Evolutionary conservation across 2,888 invertebrate genomes (phyloP).

Genomic region (Ctenicera cuprea): DNA sequence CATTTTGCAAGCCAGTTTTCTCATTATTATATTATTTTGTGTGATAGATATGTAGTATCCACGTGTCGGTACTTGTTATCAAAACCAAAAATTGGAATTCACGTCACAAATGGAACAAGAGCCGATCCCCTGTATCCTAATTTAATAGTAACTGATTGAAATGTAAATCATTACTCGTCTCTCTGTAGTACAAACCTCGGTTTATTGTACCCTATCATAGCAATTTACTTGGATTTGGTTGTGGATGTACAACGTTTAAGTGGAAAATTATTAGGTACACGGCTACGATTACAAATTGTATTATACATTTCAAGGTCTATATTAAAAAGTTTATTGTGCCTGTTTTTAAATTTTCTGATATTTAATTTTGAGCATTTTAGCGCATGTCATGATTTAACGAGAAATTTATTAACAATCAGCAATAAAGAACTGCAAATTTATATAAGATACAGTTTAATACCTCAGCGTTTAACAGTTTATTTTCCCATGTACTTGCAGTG

Average conservation of each 20-base stretch:
- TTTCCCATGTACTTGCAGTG: too few relatives aligned
- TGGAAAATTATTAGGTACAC: slow-evolving; percentile 35
- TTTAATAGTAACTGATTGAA: slow-evolving; percentile 42
- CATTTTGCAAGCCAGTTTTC: slow-evolving; percentile 13
- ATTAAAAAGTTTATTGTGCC: not conserved
- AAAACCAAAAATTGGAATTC: slow-evolving; percentile 41
- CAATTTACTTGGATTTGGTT: slow-evolving; percentile 34
- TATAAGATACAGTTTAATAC: too few relatives aligned
- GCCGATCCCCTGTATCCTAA: slow-evolving; percentile 31
- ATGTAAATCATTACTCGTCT: slow-evolving; percentile 46
- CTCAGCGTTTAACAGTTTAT: too few relatives aligned
- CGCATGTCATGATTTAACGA: too few relatives aligned
- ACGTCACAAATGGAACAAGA: slow-evolving; percentile 39
- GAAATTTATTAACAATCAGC: too few relatives aligned
- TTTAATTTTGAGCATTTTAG: too few relatives aligned
- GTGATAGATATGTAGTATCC: not conserved
- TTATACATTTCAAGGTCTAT: not conserved
- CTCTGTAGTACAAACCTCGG: slow-evolving; percentile 29
- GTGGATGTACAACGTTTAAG: slow-evolving; percentile 11
- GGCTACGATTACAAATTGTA: not conserved
- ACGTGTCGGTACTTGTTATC: slow-evolving; percentile 24
- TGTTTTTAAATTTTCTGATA: too few relatives aligned
- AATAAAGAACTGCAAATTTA: too few relatives aligned
- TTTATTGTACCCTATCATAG: slow-evolving; percentile 43
- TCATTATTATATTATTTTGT: not conserved